A percentile compares a stretch with the other conserved stretches of the same genome.
Conservation (phyloP, 1,140 invertebrate genomes). For the Lordiphosa clarofinis region DNA sequence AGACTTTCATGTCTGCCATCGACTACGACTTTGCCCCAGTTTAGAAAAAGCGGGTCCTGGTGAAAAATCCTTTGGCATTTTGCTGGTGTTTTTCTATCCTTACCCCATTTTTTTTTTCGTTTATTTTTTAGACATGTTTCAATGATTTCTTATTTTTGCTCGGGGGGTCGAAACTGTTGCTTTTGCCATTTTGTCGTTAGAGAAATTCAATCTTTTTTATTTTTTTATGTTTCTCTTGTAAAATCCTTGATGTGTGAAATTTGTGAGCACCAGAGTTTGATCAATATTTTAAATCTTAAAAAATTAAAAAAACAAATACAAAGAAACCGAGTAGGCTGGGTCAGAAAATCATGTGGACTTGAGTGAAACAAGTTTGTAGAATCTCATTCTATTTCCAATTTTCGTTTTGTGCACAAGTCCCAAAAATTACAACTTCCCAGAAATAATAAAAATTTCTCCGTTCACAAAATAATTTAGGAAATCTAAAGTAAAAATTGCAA, state of each 20-base stretch:
- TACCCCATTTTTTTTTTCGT: background rate
- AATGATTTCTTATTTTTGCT: slow-evolving; percentile 76
- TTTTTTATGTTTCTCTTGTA: slow-evolving; percentile 49
- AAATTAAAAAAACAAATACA: slow-evolving; percentile 23
- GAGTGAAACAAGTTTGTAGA: background rate
- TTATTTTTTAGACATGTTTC: slow-evolving; percentile 63
- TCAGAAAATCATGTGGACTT: background rate
- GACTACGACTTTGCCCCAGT: slow-evolving; percentile 63
- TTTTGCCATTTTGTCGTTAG: slow-evolving; percentile 58
- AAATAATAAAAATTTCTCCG: slow-evolving; percentile 31
- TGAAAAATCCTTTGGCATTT: slow-evolving; percentile 59
- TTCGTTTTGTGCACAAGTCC: slow-evolving; percentile 24
- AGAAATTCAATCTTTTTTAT: slow-evolving; percentile 60
- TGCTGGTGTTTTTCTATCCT: slow-evolving; percentile 24
- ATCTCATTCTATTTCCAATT: slow-evolving; percentile 31
- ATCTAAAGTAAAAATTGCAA: background rate
- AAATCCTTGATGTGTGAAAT: slow-evolving; percentile 72
- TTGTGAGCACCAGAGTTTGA: slow-evolving; percentile 45
- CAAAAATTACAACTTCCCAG: slow-evolving; percentile 9
- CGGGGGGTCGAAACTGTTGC: slow-evolving; percentile 60
- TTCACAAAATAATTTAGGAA: slow-evolving; percentile 8
- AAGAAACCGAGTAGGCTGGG: slow-evolving; percentile 41
- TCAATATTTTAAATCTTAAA: slow-evolving; percentile 44
- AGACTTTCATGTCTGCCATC: slow-evolving; percentile 67
- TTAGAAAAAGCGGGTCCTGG: slow-evolving; percentile 50